Base-by-base conservation (phyloP, 2,113 vertebrate species). In the Pygoscelis antarcticus region DNA sequence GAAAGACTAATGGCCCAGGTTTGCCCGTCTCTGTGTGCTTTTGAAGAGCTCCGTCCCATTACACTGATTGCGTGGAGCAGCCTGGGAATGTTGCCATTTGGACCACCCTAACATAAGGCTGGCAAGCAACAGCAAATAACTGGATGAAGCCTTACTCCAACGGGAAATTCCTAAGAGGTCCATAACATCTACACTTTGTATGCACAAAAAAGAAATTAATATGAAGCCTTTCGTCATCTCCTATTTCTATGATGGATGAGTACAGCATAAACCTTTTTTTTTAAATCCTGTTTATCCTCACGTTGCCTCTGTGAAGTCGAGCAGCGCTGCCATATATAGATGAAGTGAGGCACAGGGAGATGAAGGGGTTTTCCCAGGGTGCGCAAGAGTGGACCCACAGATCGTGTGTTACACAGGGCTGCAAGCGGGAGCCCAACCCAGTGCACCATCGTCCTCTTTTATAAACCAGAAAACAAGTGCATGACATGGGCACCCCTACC, bases 381-480 rank as follows among this genome's bases (percentile, higher is more conserved):
- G 38, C 40, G 17, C 11, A 10, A 30, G 38, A 46, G 7, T 1
- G 8, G 30, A 25, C 13, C 52, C n/a, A 10, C 21, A 9, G 46
- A 32, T 2, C 0, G 0, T 18, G 32, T 12, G 18, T 34, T 8
- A 25, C 46, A 11, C 5, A 3, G 51, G 27, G 54, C 52, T 11
- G 30, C 40, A 27, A 18, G 36, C 2, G 36, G 61, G 36, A 64
- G 11, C 36, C 61, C 36, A 27, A 3, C 30, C 66, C 36, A 6
- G 38, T 38, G 21, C 5, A 5, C 17, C 30, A 10, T 9, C 8
- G 0, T 13, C 70, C 40, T 66, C 71, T 17, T n/a, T 16, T 10
- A 36, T 34, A 65, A 78, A 49, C 7, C 30, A 64, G 29, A n/a
- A 75, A 29, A 57, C 26, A 29, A 36, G 34, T 3, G 7, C 2